Base-by-base conservation (phyloP, 2,888 invertebrate species). In the Sericinus montela region DNA sequence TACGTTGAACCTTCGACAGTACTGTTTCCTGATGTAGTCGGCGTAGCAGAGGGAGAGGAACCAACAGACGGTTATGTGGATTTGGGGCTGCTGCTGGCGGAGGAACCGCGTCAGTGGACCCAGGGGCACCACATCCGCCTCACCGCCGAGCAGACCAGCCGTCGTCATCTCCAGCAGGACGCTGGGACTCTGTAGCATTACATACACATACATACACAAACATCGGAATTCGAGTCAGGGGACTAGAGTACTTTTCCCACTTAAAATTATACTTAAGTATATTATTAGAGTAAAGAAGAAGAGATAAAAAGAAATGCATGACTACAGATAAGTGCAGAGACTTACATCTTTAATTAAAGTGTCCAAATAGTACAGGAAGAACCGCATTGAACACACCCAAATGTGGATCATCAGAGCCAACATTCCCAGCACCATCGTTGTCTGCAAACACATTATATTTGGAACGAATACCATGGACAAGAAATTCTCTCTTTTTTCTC, bases 61-160 rank as follows among this genome's bases (percentile, higher is more conserved):
- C 88, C 88, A 88, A 73, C 88, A 87, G n/a, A 81, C 58, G 0
- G 87, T 87, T 55, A 88, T 83, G 71, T 88, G 87, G 59, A 88
- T 84, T 64, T 84, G 86, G 0, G 84, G 85, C 65, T 86, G 88
- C 61, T 88, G 88, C 58, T 74, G 73, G 10, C 75, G 72, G 1
- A 88, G 74, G 67, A 88, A 87, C 43, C 70, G 65, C 14, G 80
- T 84, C 25, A 88, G 63, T 0, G 87, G 80, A 0, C 80, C 83
- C 19, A 86, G 64, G 0, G 80, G 75, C 7, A 75, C 65, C 35
- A 81, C 38, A 43, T 83, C 82, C 7, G 69, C 41, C 49, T 74
- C 67, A 0, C 67, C 65, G 7, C 87, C 86, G 3, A 88, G 70
- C 1, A 87, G 63, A 1, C 84, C 77, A 0, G 72, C 83, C 1